Base-by-base conservation (phyloP, 1,140 invertebrate species). In the Ganaspis sp. region DNA sequence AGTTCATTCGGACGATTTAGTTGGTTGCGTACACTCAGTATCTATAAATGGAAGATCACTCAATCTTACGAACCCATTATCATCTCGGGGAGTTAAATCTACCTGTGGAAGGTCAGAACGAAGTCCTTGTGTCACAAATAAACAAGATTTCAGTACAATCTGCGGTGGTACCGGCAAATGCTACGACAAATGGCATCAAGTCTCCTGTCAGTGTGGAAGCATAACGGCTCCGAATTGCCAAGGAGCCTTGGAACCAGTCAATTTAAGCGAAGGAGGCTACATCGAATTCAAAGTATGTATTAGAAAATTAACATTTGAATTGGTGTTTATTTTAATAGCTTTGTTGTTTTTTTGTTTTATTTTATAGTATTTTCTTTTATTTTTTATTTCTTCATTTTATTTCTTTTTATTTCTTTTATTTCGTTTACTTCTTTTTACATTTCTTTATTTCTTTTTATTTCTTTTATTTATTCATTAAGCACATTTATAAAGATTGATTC, bases 21-120 rank as follows among this genome's bases (percentile, higher is more conserved):
- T 98, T 40, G 98, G 98, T 1, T 99, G 98, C 85, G 93, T 99
- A 71, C 96, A 98, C 83, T 97, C 96, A 78, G 95, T 98, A 0
- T 94, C 95, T 0, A 94, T 99, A 38, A 98, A 98, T 86, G 97
- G 97, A 9, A 92, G 96, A 11, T 88, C 93, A 0, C 84, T 98
- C 1, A 97, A 98, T 85, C 87, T 98, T 70, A 95, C 95, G 19
- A 94, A 93, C 81, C 96, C 97, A 0, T 78, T 97, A 0, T 90
- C 94, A 21, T 94, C 95, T 1, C 90, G 94, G 19, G 94, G 94
- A 0, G 93, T 98, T 1, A 93, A 94, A 54, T 92, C 94, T 0
- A 96, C 95, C 4, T 98, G 97, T 88, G 93, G 94, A 74, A 92
- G 95, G 78, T 92, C 92, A 19, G 92, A 94, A 73, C 92, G 92